Evolutionary conservation across 1,140 invertebrate genomes (phyloP).

Genomic region (Solen grandis): DNA sequence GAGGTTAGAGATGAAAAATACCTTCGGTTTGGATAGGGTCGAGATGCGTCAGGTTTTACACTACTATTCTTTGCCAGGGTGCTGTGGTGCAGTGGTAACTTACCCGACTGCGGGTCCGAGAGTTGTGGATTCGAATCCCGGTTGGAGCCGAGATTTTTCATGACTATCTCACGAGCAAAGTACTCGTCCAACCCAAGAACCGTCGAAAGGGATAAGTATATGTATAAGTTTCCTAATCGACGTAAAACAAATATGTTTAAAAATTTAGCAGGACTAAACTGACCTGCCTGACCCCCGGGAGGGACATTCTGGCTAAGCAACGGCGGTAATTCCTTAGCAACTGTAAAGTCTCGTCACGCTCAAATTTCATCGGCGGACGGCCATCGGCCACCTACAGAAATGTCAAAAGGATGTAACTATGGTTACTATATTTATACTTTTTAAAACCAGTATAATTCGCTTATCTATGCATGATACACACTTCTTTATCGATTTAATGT

Average conservation of each 20-base stretch:
- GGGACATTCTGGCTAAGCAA: conserved; percentile 33
- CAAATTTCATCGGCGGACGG: conserved; percentile 35
- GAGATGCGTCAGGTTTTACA: background rate
- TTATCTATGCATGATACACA: too few species aligned
- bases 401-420: too few species aligned
- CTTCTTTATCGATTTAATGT: too few species aligned
- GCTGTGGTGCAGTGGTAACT: too few species aligned
- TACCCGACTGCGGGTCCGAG: too few species aligned
- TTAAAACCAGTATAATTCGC: too few species aligned
- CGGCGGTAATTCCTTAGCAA: conserved; percentile 33
- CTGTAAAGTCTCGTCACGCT: conserved; percentile 46
- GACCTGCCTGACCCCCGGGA: conserved; percentile 40
- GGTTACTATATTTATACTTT: too few species aligned
- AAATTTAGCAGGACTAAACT: background rate
- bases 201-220: too few species aligned
- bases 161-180: too few species aligned
- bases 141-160: background rate
- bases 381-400: conserved; percentile 42
- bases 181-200: too few species aligned
- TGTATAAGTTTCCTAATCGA: background rate
- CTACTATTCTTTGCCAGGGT: background rate
- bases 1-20: background rate
- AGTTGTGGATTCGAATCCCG: background rate
- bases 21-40: background rate
- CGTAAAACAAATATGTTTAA: too few species aligned